Base-by-base conservation (phyloP, 2,113 vertebrate genomes). In the Suncus etruscus region DNA sequence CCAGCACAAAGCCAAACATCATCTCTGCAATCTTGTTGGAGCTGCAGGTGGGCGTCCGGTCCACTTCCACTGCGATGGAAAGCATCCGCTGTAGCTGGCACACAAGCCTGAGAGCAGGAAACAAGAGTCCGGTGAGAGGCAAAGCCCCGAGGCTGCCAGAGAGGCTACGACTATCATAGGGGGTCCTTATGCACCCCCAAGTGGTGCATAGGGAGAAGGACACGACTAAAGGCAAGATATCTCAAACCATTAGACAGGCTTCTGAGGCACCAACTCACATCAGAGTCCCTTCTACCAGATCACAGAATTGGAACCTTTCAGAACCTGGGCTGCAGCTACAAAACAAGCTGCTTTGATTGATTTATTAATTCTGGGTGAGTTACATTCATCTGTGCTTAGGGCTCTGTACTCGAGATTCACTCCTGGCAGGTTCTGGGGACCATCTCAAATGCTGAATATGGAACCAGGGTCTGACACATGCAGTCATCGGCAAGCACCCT, bases 1-100 rank as follows among this genome's bases (percentile, higher is more conserved):
- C 97, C 87, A 98, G 95, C 84, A 99, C 93, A 82, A 96, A 98
- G 0, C 97, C 97, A 95, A 99, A 98, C 51, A 99, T 97, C 94
- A 98, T 98, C 45, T 98, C 97, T 48, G 99, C 98, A 0, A 99
- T 98, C 94, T 98, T 99, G 81, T 86, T 97, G 90, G 98, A 98
- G 97, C 94, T 99, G 95, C 98, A 98, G 61, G 97, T 97, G 75
- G 99, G 99, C 96, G 98, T 98, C 76, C 97, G 96, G 95, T 99
- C 99, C 86, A 99, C 99, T 95, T 99, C 99, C 75, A 99, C 97
- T 2, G 99, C 98, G 2, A 99, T 96, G 87, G 98, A 97, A 91
- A 99, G 94, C 99, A 99, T 99, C 96, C 97, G 97, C 96, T 99
- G 99, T 74, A 99, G 97, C 94, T 98, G 97, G 29, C 97, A 97